A percentile compares a stretch with the other conserved stretches of the same genome.
These are phyloP conservation scores for Neolamprologus fasciatus DNA, from an alignment of 2,113 vertebrate genomes.

Conservation along the genomic window DNA sequence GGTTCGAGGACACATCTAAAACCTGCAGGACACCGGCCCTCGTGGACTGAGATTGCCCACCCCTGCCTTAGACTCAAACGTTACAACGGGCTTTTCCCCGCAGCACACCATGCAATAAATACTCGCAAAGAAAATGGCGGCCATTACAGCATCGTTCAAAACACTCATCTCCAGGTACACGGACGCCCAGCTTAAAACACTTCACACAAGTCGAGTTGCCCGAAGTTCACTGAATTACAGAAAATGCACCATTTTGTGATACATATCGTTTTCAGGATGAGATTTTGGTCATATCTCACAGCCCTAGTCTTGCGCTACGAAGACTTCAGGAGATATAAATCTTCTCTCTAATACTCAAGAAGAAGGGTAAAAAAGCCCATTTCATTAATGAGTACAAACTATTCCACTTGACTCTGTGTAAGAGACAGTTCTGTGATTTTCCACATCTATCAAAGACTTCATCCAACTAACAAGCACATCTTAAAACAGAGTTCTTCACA, in stretches of 20 bases:
- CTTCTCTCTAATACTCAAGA: background rate
- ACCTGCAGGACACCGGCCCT: too few relatives aligned
- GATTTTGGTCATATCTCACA: background rate
- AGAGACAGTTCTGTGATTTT: background rate
- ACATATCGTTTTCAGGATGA: background rate
- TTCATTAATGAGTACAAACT: background rate
- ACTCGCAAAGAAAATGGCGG: background rate
- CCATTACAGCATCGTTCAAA: background rate
- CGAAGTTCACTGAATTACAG: background rate
- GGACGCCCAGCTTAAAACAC: background rate
- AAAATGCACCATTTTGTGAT: background rate
- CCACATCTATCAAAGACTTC: background rate
- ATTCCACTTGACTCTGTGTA: background rate
- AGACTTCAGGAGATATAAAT: background rate
- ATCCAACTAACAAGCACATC: background rate
- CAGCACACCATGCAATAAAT: background rate
- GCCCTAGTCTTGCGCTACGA: background rate
- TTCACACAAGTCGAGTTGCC: background rate
- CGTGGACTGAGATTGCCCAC: too few relatives aligned
- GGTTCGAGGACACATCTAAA: too few relatives aligned
- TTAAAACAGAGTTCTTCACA: background rate
- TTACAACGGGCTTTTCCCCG: background rate
- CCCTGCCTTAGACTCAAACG: background rate
- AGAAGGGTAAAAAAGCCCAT: background rate
- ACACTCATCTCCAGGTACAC: background rate